Evolutionary conservation across 1,140 invertebrate species (phyloP), one percentile per base, ranked within the genome.

Genomic region (Pachypsylla venusta): DNA sequence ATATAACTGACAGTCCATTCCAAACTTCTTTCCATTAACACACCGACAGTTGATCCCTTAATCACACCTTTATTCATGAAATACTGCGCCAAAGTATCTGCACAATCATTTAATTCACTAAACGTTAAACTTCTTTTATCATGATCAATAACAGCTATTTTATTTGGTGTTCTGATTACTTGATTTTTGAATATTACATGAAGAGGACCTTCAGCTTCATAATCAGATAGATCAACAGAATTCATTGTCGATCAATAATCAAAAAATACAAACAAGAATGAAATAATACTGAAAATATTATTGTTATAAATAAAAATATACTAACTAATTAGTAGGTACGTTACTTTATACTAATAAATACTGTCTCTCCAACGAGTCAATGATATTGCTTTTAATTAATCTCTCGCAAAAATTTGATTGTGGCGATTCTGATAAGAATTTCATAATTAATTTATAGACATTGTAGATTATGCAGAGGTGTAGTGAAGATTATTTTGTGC

Each of bases 1-100:
- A 78, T 74, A 58, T 77, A 76, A 24, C 70, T 62, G n/a, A 74
- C 60, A 10, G 67, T 65, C 58, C 70, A 75, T 53, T 74, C 69
- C 1, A 73, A 64, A 55, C 67, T 67, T 61, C 71, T 68, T 54
- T 74, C 71, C 67, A 75, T 70, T 56, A 71, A 71, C 26, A 75
- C 72, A n/a, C 70, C 72, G 20, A 74, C 73, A 56, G 67, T 63
- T 0, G 60, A 53, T 3, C 27, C 27, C 3, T 64, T 61, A 19
- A 10, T 48, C 16, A n/a, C 16, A 2, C 66, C 66, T 13, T 58
- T 3, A 14, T 58, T 48, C 20, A 40, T 30, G 20, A 67, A 53
- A n/a, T 60, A 57, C 10, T 13, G 7, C 0, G 65, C 65, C 12
- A 67, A 61, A 14, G 59, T 19, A 53, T 67, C 65, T 25, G 62